Base-by-base conservation (phyloP, 2,113 vertebrate species). In the Macaca nemestrina region DNA sequence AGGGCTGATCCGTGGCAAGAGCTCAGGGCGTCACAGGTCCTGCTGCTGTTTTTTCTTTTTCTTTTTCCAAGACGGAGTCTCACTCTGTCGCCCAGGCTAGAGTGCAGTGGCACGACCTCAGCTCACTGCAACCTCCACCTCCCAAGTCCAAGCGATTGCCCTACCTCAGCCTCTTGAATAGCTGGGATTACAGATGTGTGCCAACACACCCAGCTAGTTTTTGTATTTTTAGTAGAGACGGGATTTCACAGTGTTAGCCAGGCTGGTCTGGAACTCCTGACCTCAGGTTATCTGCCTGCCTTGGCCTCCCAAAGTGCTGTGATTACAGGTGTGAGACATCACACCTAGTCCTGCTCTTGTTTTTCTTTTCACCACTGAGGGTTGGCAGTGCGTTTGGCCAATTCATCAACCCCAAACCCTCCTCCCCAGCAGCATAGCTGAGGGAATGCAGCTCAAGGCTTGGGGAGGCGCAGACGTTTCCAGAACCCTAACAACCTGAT, bases 1-100 rank as follows among this genome's bases (percentile, higher is more conserved):
- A 3, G 61, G 0, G 45, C 35, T 0, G 0, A 45, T 17, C 0
- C 1, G 0, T 0, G 4, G 52, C 48, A 5, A 0, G 43, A 0
- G 25, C 55, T 43, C 70, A 0, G 43, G 6, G n/a, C 18, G 3
- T 16, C 40, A 6, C 38, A 8, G 73, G 23, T 16, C 0, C 83
- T 0, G 4, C 52, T 0, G n/a, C 12, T 30, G 30, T 1, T 6
- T 22, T 0, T 52, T 32, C 72, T 12, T 20, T 17, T 64, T 32
- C 8, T 45, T 4, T 57, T 57, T 57, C 2, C 14, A 5, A 68
- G 64, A 17, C 3, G 2, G 12, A 68, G 5, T 64, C 61, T 64
- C 11, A 30, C 61, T 64, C 27, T 64, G 25, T 64, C 4, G 4
- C 61, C 61, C 11, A 30, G 11, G 61, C 61, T 30, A 11, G 4